phyloP scores from a whole-genome alignment of 2,888 invertebrate genomes.

The Cheilosia impressa region DNA sequence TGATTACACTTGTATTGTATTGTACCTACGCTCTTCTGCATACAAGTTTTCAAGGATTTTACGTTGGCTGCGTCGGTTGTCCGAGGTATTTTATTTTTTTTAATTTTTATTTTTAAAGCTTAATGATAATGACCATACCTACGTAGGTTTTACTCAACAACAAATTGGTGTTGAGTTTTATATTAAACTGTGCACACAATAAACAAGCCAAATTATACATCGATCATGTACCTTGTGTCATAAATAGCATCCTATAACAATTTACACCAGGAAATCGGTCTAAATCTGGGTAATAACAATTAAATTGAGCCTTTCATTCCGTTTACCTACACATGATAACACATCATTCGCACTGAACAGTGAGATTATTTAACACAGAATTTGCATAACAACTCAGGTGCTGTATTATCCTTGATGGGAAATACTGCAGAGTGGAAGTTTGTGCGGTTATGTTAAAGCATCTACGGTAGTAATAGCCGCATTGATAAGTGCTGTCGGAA shows the following conservation, averaged over 20 bases:
- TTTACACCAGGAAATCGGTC: background rate
- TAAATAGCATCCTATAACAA: background rate
- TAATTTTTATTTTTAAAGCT: too few species aligned
- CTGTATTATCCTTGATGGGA: slow-evolving; percentile 1
- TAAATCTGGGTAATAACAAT: slow-evolving; percentile 4
- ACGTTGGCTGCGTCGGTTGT: background rate
- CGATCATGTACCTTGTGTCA: background rate
- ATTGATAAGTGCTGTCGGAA: slow-evolving; percentile 13
- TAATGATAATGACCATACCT: background rate
- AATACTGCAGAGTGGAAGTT: background rate
- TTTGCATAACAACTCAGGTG: slow-evolving; percentile 23
- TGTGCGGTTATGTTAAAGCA: background rate
- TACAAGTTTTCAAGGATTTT: slow-evolving; percentile 23
- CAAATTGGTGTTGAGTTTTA: too few species aligned
- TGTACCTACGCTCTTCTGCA: background rate
- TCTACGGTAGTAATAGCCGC: background rate
- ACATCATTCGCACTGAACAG: slow-evolving; percentile 5
- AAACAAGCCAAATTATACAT: too few species aligned
- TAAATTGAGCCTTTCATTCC: slow-evolving; percentile 16
- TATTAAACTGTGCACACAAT: too few species aligned
- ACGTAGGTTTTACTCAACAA: background rate
- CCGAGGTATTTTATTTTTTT: background rate
- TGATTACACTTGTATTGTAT: slow-evolving; percentile 25
- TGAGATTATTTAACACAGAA: slow-evolving; percentile 16
- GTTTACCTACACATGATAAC: background rate